Percentiles rank a stretch among this genome's conserved stretches.
Conservation (phyloP, 2,113 vertebrate genomes). For the Lepus europaeus region DNA sequence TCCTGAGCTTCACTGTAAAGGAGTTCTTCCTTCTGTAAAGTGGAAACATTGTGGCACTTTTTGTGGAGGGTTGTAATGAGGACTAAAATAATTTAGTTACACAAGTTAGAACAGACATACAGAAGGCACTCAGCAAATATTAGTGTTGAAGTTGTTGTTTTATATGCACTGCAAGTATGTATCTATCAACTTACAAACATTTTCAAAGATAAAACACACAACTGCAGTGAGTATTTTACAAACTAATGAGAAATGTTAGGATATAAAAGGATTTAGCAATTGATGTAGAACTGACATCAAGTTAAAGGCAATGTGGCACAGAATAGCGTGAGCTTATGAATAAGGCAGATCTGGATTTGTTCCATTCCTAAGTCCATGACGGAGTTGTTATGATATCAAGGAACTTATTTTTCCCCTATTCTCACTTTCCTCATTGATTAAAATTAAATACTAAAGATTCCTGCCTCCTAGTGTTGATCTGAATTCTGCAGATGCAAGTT, state of each 20-base stretch:
- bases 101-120: neutral
- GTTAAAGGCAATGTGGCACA: neutral
- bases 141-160: neutral
- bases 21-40: neutral
- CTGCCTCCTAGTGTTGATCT: neutral
- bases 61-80: neutral
- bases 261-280: neutral
- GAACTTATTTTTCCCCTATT: neutral
- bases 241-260: neutral
- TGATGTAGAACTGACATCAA: neutral
- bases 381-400: neutral
- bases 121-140: neutral
- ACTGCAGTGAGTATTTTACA: neutral
- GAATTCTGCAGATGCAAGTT: neutral
- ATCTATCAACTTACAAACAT: neutral
- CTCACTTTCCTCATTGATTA: neutral
- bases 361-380: neutral
- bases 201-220: neutral
- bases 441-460: constrained; percentile 10
- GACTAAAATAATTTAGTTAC: neutral
- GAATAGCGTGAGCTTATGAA: neutral
- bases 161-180: neutral
- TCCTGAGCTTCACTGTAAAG: neutral
- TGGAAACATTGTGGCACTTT: neutral
- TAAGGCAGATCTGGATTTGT: neutral